phyloP scores from a whole-genome alignment of 2,888 invertebrate species.

The Drosophila subquinaria region DNA sequence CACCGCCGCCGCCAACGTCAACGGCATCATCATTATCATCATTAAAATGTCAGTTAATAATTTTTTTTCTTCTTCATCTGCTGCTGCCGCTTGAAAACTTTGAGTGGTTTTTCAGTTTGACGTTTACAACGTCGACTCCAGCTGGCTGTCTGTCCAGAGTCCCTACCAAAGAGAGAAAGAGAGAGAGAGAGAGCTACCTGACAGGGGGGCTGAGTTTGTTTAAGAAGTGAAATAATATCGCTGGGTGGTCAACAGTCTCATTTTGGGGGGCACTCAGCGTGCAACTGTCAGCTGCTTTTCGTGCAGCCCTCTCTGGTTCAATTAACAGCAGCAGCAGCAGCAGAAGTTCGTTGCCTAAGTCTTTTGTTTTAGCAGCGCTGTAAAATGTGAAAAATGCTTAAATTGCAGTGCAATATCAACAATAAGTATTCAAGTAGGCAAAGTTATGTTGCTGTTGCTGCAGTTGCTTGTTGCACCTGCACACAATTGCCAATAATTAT shows the following conservation, averaged over 20 bases:
- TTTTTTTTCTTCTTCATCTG: slow-evolving; percentile 58
- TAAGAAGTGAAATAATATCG: slow-evolving; percentile 34
- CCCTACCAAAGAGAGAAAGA: background rate
- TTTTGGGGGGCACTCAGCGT: slow-evolving; percentile 18
- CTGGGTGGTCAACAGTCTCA: slow-evolving; percentile 51
- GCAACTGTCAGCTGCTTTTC: slow-evolving; percentile 27
- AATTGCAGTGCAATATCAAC: slow-evolving; percentile 79
- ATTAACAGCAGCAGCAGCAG: slow-evolving; percentile 29
- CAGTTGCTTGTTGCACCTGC: slow-evolving; percentile 73
- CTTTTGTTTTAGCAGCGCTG: slow-evolving; percentile 67
- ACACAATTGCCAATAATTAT: slow-evolving; percentile 83
- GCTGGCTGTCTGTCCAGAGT: slow-evolving; percentile 21
- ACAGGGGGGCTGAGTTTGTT: slow-evolving; percentile 47
- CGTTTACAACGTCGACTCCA: slow-evolving; percentile 60
- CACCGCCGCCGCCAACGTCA: slow-evolving; percentile 55
- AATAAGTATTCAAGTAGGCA: slow-evolving; percentile 71
- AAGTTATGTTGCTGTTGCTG: slow-evolving; percentile 55
- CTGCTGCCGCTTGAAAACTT: slow-evolving; percentile 54
- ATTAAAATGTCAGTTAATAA: slow-evolving; percentile 83
- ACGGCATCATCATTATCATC: slow-evolving; percentile 83
- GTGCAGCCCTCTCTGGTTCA: slow-evolving; percentile 32
- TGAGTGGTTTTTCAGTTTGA: slow-evolving; percentile 73
- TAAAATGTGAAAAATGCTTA: slow-evolving; percentile 78
- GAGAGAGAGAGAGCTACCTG: slow-evolving; percentile 17
- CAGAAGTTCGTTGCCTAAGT: slow-evolving; percentile 76